These are phyloP conservation scores for Tetramorium simillimum DNA, from an alignment of 1,140 invertebrate species.

Conservation along the genomic window DNA sequence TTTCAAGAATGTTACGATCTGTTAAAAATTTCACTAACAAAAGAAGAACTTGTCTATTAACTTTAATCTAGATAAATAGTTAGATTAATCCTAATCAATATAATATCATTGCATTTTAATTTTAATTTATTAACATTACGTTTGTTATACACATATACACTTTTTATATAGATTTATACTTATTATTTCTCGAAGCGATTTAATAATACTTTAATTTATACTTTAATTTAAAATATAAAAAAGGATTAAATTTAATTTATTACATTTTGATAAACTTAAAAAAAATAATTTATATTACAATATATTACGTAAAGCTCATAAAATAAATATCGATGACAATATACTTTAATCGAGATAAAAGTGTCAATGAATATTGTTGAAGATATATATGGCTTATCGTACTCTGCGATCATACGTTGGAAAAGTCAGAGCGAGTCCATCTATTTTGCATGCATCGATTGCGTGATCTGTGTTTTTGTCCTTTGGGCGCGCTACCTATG, in stretches of 20 bases:
- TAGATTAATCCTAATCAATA: not conserved
- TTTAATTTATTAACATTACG: not conserved
- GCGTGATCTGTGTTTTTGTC: too few species aligned
- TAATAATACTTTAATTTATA: not conserved
- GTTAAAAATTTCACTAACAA: not conserved
- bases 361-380: not conserved
- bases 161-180: not conserved
- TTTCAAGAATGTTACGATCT: not conserved
- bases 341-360: not conserved
- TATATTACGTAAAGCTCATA: not conserved
- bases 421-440: too few species aligned
- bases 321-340: not conserved
- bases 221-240: not conserved
- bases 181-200: not conserved
- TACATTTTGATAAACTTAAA: not conserved
- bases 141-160: not conserved
- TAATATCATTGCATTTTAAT: too few species aligned
- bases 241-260: not conserved
- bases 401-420: too few species aligned
- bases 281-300: not conserved
- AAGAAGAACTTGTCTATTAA: not conserved
- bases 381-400: too few species aligned
- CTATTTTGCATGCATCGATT: too few species aligned
- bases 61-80: constrained; percentile 12
- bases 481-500: too few species aligned